Evolutionary conservation across 2,888 invertebrate species (phyloP), one percentile per base, ranked within the genome.

Genomic region (Acleris emargana): DNA sequence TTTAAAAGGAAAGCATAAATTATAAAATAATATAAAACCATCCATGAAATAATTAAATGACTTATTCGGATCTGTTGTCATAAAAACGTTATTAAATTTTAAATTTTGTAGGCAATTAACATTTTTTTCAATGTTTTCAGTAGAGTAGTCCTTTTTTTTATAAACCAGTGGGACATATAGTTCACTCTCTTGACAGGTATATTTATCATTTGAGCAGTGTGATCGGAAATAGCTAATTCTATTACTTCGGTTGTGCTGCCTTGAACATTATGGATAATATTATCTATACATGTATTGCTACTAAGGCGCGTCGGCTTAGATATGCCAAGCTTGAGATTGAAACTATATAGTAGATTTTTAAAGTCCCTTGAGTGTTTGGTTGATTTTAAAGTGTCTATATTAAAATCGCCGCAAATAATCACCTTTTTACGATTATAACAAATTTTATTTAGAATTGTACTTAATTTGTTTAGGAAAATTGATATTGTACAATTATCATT

Each of bases 41-140:
- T 59, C 47, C 5, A 1, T 50, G 11, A 66, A 68, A 22, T 1
- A 6, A 38, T 52, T 38, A 53, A 52, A 68, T 17, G 58, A 70
- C 17, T 57, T 54, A 62, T 69, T 68, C 18, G 68, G 55, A 43
- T 67, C 53, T 25, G 62, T 53, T 38, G 61, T 58, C 11, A 17
- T 18, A 28, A 69, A 73, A 16, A 71, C 55, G n/a, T 71, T 69
- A 22, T 51, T 22, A 64, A 72, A 71, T 25, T 32, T 63, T 22
- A 71, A 16, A 11, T 38, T 52, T 20, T 51, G 13, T n/a, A 73
- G 2, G 43, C 45, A 69, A 17, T 68, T 43, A 47, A 28, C 50
- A 62, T 71, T 71, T 60, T 67, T 73, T 17, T 13, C 17, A 20
- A 70, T 38, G 58, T 72, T 71, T 50, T 68, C 67, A 4, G 17